phyloP scores from a whole-genome alignment of 1,140 invertebrate genomes.

The Pseudachorutes palmiensis region DNA sequence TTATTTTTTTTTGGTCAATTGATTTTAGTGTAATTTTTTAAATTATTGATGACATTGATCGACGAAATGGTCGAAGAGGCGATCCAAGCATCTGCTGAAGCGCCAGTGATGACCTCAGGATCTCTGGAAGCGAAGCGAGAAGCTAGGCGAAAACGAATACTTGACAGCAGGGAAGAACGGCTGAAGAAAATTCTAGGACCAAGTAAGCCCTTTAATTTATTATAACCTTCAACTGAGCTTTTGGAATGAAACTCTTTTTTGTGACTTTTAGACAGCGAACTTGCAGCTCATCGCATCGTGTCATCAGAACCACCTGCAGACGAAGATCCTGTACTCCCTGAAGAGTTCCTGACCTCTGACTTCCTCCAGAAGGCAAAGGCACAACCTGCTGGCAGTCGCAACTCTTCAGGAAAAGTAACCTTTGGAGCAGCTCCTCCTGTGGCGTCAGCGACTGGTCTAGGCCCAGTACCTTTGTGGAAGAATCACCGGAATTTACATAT shows the following conservation, averaged over 20 bases:
- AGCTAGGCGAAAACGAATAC: neutral
- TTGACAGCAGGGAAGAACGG: neutral
- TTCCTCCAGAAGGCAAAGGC: conserved; percentile 1
- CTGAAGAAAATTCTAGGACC: neutral
- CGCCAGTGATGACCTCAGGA: neutral
- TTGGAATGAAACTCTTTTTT: too few relatives aligned
- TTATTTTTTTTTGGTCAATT: too few relatives aligned
- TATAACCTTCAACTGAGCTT: neutral
- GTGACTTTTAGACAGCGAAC: neutral
- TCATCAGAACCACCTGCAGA: neutral
- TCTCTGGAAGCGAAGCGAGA: neutral
- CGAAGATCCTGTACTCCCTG: conserved; percentile 4
- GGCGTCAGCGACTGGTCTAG: neutral
- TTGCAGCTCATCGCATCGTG: neutral
- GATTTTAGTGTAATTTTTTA: too few relatives aligned
- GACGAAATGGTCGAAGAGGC: neutral
- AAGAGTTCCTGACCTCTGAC: neutral
- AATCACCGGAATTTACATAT: neutral
- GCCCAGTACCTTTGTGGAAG: neutral
- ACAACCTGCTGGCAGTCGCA: too few relatives aligned
- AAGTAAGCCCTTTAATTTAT: neutral
- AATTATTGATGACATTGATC: too few relatives aligned
- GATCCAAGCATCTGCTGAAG: neutral
- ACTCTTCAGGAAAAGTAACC: too few relatives aligned
- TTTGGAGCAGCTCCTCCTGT: too few relatives aligned